Conservation (phyloP, 2,888 invertebrate species). For the Callyntrura guangdongensis region DNA sequence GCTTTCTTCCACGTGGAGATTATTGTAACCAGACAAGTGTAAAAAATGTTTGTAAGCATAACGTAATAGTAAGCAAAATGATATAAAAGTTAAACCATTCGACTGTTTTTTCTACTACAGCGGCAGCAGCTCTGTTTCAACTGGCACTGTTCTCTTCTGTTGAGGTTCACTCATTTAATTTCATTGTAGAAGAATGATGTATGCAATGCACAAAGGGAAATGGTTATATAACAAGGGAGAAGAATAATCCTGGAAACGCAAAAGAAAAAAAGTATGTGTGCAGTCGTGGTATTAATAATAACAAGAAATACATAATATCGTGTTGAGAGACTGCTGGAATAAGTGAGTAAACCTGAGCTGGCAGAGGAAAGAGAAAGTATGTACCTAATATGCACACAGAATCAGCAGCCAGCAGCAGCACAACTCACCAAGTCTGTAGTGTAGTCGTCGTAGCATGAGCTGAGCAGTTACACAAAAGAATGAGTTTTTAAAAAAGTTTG, state of each 20-base stretch:
- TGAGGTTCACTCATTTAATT: constrained; percentile 68
- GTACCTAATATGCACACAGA: neutral
- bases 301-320: constrained; percentile 62
- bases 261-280: constrained; percentile 33
- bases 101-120: constrained; percentile 13
- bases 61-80: constrained; percentile 53
- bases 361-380: neutral
- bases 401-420: neutral
- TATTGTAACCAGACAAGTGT: constrained; percentile 76
- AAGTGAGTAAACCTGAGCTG: constrained; percentile 41
- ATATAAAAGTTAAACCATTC: constrained; percentile 55
- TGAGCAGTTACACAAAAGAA: constrained; percentile 71
- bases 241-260: constrained; percentile 39
- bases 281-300: constrained; percentile 49
- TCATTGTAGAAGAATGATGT: constrained; percentile 72
- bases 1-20: constrained; percentile 71
- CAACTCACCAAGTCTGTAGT: neutral
- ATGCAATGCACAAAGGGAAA: constrained; percentile 72
- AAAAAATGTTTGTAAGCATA: constrained; percentile 73
- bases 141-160: constrained; percentile 1
- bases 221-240: constrained; percentile 63
- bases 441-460: constrained; percentile 29
- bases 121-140: constrained; percentile 4
- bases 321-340: constrained; percentile 61
- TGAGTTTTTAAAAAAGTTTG: constrained; percentile 75